Evolutionary conservation across 2,888 invertebrate species (phyloP).

Genomic region (Morpho achilles): DNA sequence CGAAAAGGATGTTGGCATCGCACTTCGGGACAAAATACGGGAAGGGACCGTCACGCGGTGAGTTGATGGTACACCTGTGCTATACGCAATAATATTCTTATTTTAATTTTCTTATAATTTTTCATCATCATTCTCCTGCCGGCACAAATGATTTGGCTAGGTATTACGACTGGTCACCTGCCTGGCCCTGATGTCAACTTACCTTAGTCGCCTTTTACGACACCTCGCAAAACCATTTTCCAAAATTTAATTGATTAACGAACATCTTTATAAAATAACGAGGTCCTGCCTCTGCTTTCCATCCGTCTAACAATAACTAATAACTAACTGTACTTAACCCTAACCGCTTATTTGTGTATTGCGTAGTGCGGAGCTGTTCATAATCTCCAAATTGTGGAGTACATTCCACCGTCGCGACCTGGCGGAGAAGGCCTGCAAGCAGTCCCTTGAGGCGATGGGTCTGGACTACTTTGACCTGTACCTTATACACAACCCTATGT

Average conservation of each 20-base stretch:
- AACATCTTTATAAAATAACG: no score
- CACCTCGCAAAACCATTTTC: no score
- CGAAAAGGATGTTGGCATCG: constrained; percentile 74
- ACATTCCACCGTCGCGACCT: constrained; percentile 84
- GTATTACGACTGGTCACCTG: no score
- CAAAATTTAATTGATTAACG: no score
- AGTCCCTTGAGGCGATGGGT: constrained; percentile 81
- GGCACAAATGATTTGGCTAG: no score
- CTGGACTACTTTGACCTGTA: constrained; percentile 89
- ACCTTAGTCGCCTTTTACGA: no score
- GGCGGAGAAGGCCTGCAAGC: constrained; percentile 82
- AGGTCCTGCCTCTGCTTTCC: no score
- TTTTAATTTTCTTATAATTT: constrained; percentile 1
- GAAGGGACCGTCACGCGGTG: constrained; percentile 74
- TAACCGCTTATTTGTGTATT: not conserved
- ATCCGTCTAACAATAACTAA: no score
- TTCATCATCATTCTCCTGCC: no score
- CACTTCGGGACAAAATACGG: constrained; percentile 67
- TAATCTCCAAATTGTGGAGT: constrained; percentile 86
- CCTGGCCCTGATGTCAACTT: no score
- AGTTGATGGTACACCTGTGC: constrained; percentile 24
- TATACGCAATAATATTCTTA: not conserved
- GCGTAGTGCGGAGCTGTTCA: constrained; percentile 82
- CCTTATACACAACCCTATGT: constrained; percentile 90
- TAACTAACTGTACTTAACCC: no score